A percentile compares a stretch with the other conserved stretches of the same genome.
These are phyloP conservation scores for Tryphoninae sp. DNA, from an alignment of 2,888 invertebrate genomes.

Conservation along the genomic window DNA sequence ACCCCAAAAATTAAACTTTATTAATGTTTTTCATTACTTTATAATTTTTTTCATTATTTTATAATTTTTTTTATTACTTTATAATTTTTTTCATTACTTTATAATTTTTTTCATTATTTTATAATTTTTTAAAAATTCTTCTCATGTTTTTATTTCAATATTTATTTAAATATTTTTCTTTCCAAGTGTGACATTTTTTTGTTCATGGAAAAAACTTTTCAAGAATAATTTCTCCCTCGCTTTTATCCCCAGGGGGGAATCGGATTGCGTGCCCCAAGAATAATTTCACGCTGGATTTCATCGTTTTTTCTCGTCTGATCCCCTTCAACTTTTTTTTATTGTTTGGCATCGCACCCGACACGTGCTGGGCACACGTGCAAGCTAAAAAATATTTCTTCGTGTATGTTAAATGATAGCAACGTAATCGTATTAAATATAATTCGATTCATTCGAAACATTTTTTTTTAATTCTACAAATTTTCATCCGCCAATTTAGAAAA, in stretches of 20 bases:
- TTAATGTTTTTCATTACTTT: background rate
- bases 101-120: too few relatives aligned
- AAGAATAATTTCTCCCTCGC: background rate
- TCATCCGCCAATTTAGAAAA: background rate
- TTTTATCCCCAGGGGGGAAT: conserved; percentile 22
- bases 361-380: conserved; percentile 11
- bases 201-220: background rate
- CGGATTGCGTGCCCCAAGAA: conserved; percentile 22
- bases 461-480: too few relatives aligned
- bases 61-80: too few relatives aligned
- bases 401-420: background rate
- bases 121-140: background rate
- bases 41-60: too few relatives aligned
- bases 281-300: conserved; percentile 31
- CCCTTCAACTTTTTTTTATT: background rate
- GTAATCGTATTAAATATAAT: background rate
- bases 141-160: background rate
- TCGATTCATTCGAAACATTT: background rate
- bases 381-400: conserved; percentile 1
- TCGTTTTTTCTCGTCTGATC: conserved; percentile 8
- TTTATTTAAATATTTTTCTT: conserved; percentile 4
- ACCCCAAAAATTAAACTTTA: too few relatives aligned
- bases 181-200: background rate
- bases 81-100: too few relatives aligned
- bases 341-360: background rate